Conservation (phyloP, 2,888 invertebrate species). For the Diachrysia chrysitis region DNA sequence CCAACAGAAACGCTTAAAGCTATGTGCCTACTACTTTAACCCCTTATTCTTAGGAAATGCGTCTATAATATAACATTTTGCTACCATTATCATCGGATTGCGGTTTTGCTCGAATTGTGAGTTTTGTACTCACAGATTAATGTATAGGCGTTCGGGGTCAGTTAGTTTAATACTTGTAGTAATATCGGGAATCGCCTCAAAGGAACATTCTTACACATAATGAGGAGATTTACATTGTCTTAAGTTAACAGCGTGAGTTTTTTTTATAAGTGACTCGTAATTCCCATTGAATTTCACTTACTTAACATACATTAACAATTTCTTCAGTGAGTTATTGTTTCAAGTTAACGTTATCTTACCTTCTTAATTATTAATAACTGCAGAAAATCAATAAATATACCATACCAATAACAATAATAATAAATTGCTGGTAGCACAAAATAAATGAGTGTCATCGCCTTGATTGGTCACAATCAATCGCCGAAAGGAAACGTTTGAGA, state of each 20-base stretch:
- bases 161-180: too few relatives aligned
- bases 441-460: constrained; percentile 72
- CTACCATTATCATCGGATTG: neutral
- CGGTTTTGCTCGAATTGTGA: neutral
- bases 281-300: too few relatives aligned
- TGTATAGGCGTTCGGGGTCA: too few relatives aligned
- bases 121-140: too few relatives aligned
- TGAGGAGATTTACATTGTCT: too few relatives aligned
- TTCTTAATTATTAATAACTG: neutral
- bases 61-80: neutral
- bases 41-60: neutral
- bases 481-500: constrained; percentile 65
- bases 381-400: neutral
- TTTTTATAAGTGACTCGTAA: too few relatives aligned
- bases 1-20: neutral
- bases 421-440: constrained; percentile 63
- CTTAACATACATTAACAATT: too few relatives aligned
- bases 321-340: too few relatives aligned
- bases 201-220: too few relatives aligned
- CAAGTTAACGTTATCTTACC: neutral
- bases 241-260: too few relatives aligned
- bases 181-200: too few relatives aligned
- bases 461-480: constrained; percentile 81
- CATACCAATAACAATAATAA: constrained; percentile 52
- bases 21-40: neutral